Percentiles rank a stretch among this genome's conserved stretches.
Evolutionary conservation across 2,113 vertebrate species (phyloP).

Genomic region (Ranitomeya imitator): DNA sequence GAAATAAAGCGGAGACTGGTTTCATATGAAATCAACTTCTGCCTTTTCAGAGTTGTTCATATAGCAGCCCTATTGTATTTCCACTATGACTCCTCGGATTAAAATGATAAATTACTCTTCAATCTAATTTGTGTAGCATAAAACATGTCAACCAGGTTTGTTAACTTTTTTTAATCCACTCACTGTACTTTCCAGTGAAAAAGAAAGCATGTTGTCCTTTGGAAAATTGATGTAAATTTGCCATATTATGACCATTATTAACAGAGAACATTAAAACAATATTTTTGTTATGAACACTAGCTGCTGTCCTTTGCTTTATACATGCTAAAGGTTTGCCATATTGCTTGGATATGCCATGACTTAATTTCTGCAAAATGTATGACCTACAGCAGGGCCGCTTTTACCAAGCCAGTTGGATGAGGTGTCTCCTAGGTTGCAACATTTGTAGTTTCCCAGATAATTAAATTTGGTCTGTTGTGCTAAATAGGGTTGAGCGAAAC

Average conservation of each 20-base stretch:
- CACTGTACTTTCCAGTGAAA: background rate
- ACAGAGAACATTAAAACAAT: no score
- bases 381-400: no score
- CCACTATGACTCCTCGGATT: background rate
- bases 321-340: no score
- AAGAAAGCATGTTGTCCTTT: background rate
- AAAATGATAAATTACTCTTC: slow-evolving; percentile 3
- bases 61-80: background rate
- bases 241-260: background rate
- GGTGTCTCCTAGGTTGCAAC: no score
- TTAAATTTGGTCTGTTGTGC: no score
- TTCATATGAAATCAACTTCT: slow-evolving; percentile 5
- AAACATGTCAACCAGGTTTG: background rate
- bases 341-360: no score
- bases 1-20: background rate
- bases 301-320: no score
- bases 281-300: no score
- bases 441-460: no score
- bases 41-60: slow-evolving; percentile 1
- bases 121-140: background rate
- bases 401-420: no score
- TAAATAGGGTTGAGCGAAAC: no score
- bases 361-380: no score
- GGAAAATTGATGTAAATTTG: background rate
- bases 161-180: background rate